Evolutionary conservation across 2,797 vertebrate species (phyloP).

Genomic region (Neomorphus geoffroyi): DNA sequence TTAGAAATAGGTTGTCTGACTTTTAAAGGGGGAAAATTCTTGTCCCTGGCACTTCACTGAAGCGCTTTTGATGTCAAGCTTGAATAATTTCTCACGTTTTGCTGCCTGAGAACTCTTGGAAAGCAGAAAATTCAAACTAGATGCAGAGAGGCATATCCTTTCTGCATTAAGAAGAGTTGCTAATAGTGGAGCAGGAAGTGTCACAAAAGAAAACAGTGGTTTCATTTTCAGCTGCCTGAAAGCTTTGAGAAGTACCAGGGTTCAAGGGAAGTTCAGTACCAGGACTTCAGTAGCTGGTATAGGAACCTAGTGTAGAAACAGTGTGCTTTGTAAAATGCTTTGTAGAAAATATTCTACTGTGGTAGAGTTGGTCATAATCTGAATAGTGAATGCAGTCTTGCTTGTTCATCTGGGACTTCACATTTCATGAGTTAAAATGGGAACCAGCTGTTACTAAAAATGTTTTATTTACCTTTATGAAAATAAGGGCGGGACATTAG

Average conservation of each 20-base stretch:
- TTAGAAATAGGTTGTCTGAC: background rate
- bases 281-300: background rate
- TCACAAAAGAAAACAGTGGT: background rate
- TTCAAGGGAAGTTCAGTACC: background rate
- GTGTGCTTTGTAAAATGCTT: background rate
- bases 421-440: background rate
- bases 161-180: background rate
- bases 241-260: background rate
- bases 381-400: background rate
- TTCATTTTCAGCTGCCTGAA: background rate
- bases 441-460: background rate
- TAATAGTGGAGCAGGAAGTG: background rate
- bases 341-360: background rate
- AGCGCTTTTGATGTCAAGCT: background rate
- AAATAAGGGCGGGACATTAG: background rate
- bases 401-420: background rate
- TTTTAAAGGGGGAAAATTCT: background rate
- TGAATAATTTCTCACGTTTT: background rate
- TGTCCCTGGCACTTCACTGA: background rate
- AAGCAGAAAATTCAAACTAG: background rate
- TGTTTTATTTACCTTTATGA: background rate
- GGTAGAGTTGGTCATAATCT: background rate
- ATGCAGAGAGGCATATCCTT: background rate
- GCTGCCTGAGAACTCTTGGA: background rate
- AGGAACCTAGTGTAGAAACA: background rate